Percentiles rank a stretch among this genome's conserved stretches.
phyloP scores from a whole-genome alignment of 2,113 vertebrate species.

The Apus apus region DNA sequence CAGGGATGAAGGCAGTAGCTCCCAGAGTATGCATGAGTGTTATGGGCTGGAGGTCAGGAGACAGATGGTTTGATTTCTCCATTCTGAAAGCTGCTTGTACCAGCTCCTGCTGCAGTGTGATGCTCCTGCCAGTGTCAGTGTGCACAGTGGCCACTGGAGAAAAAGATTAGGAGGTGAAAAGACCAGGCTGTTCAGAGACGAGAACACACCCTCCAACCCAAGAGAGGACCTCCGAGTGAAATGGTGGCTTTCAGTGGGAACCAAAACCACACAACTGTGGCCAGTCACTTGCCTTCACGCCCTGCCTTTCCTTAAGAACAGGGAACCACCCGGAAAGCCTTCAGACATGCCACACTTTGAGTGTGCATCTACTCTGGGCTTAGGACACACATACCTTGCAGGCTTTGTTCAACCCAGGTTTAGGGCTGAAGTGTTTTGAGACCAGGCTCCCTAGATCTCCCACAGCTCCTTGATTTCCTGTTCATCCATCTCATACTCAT shows the following conservation, averaged over 20 bases:
- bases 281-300: neutral
- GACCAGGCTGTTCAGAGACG: neutral
- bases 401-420: neutral
- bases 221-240: neutral
- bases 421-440: neutral
- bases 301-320: neutral
- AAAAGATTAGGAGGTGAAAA: neutral
- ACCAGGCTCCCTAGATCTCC: neutral
- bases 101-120: neutral
- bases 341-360: neutral
- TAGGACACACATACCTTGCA: neutral
- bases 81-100: neutral
- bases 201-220: neutral
- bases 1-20: neutral
- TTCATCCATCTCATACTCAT: neutral
- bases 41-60: neutral
- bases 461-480: neutral
- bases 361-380: neutral
- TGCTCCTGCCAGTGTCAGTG: neutral
- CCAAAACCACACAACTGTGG: neutral
- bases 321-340: neutral
- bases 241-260: neutral
- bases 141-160: neutral
- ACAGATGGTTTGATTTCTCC: neutral
- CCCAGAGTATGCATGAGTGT: neutral